Conservation (phyloP, 2,888 invertebrate species). For the Drosophila peninsularis region DNA sequence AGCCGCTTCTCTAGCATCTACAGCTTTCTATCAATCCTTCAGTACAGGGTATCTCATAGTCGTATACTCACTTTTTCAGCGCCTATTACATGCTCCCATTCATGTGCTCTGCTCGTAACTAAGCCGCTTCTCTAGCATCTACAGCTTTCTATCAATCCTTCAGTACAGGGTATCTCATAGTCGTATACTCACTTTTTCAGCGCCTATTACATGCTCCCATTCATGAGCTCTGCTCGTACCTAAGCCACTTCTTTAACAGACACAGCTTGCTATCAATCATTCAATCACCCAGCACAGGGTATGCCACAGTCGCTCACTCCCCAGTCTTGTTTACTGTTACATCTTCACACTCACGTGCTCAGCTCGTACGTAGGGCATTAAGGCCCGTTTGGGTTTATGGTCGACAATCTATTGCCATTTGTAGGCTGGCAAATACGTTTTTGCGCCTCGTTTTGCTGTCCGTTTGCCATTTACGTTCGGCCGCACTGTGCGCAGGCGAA, state of each 20-base stretch:
- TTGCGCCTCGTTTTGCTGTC: constrained; percentile 34
- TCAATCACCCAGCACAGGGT: background rate
- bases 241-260: no score
- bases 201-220: background rate
- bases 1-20: no score
- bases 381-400: constrained; percentile 64
- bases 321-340: background rate
- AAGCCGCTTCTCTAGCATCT: no score
- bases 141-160: no score
- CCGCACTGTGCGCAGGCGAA: constrained; percentile 62
- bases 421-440: constrained; percentile 65
- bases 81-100: background rate
- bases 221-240: background rate
- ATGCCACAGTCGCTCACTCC: background rate
- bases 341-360: constrained; percentile 17
- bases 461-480: constrained; percentile 40
- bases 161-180: background rate
- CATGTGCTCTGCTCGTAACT: background rate
- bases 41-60: background rate
- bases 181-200: background rate
- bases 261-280: background rate
- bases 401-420: constrained; percentile 74
- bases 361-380: constrained; percentile 27
- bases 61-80: background rate
- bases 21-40: no score